A percentile compares a stretch with the other conserved stretches of the same genome.
These are phyloP conservation scores for Lordiphosa fenestrarum DNA, from an alignment of 2,888 invertebrate genomes.

Conservation along the genomic window DNA sequence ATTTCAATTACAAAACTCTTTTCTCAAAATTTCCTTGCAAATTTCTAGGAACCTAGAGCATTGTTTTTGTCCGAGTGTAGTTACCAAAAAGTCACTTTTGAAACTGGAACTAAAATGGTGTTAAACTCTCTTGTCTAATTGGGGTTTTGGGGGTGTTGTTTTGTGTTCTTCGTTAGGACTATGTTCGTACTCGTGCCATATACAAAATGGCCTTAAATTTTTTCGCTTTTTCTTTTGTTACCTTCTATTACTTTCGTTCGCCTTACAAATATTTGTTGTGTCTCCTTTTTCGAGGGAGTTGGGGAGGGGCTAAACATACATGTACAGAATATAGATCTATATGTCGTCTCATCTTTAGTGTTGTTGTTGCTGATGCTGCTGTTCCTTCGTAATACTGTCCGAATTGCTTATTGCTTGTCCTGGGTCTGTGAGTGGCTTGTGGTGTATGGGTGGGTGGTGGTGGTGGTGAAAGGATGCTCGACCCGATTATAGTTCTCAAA, in stretches of 20 bases:
- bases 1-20: no score
- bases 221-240: no score
- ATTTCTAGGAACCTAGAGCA: no score
- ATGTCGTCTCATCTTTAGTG: constrained; percentile 21
- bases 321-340: constrained; percentile 36
- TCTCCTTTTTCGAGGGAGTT: no score
- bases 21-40: no score
- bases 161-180: constrained; percentile 20
- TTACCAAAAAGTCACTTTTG: background rate
- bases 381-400: constrained; percentile 54
- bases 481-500: constrained; percentile 77
- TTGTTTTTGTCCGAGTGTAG: no score
- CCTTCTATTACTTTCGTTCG: no score
- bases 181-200: background rate
- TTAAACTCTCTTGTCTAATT: constrained; percentile 37
- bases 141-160: background rate
- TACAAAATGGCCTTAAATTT: no score
- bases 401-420: constrained; percentile 38
- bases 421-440: constrained; percentile 8
- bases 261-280: no score
- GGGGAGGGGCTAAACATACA: constrained; percentile 10
- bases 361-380: constrained; percentile 35
- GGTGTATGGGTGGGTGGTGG: background rate
- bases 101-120: constrained; percentile 13
- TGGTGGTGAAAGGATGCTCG: constrained; percentile 3